Conservation (phyloP, 2,797 vertebrate species). For the Acridotheres tristis region DNA sequence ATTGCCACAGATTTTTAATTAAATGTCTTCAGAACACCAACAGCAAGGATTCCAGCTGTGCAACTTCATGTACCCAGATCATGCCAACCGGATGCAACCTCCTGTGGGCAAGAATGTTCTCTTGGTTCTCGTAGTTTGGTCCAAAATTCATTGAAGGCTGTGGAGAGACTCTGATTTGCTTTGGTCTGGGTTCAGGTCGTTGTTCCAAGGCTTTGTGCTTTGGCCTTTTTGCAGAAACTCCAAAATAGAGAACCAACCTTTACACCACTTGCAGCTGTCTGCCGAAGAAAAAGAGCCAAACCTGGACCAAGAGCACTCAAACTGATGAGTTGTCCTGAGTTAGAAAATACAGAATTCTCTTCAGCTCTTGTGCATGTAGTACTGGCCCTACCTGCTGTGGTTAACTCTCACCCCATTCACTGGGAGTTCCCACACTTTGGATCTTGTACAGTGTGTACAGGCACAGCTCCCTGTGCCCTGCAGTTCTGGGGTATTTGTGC, state of each 20-base stretch:
- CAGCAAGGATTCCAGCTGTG: not conserved
- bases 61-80: not conserved
- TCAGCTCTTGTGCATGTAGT: not conserved
- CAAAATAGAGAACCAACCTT: not conserved
- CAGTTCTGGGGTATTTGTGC: not conserved
- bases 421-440: not conserved
- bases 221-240: not conserved
- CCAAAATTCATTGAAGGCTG: not conserved
- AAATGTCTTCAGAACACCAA: not conserved
- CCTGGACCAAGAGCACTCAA: not conserved
- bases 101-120: not conserved
- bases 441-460: fast-evolving
- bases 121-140: not conserved
- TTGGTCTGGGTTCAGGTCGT: not conserved
- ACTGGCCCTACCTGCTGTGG: not conserved
- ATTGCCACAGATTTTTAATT: not conserved
- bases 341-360: not conserved
- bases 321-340: not conserved
- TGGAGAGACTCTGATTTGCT: not conserved
- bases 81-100: not conserved
- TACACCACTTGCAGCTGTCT: not conserved
- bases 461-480: not conserved
- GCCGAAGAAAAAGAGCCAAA: not conserved
- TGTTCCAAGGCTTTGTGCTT: not conserved
- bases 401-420: not conserved